phyloP scores from a whole-genome alignment of 37 sponge, comb jelly and placozoan genomes.

The Tethya wilhelma region DNA sequence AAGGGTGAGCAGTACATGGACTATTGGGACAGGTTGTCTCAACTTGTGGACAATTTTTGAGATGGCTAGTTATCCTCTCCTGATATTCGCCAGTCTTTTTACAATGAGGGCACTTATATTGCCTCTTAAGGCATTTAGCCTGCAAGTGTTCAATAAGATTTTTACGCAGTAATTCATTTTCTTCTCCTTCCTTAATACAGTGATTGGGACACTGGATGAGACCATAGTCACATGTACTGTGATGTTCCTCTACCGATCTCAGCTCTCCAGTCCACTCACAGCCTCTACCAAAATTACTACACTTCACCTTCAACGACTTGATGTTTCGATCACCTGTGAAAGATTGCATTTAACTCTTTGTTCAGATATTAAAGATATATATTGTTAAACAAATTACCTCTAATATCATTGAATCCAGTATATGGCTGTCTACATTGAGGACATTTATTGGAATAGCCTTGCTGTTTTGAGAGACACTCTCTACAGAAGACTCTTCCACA shows the following conservation, averaged over 20 bases:
- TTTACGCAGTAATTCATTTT: not conserved
- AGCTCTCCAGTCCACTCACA: conserved; percentile 14
- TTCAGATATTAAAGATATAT: no score
- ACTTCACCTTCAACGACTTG: conserved; percentile 22
- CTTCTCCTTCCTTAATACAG: not conserved
- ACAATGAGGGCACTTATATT: conserved; percentile 25
- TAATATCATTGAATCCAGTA: no score
- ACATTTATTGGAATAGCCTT: no score
- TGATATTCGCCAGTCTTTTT: conserved; percentile 1
- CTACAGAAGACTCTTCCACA: no score
- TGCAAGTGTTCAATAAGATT: not conserved
- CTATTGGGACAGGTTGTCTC: conserved; percentile 4
- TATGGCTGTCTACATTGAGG: no score
- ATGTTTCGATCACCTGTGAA: not conserved
- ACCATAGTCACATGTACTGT: not conserved
- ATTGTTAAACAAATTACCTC: no score
- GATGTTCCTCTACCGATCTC: conserved; percentile 1
- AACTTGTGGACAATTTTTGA: not conserved
- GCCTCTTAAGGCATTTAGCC: not conserved
- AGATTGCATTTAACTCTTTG: no score
- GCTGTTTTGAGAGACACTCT: no score
- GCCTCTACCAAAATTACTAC: not conserved
- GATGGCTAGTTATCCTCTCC: conserved; percentile 9
- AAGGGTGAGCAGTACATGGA: not conserved
- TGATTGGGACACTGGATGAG: not conserved